A percentile compares a stretch with the other conserved stretches of the same genome.
Conservation (phyloP, 2,888 invertebrate genomes). For the Choristoneura rosaceana region DNA sequence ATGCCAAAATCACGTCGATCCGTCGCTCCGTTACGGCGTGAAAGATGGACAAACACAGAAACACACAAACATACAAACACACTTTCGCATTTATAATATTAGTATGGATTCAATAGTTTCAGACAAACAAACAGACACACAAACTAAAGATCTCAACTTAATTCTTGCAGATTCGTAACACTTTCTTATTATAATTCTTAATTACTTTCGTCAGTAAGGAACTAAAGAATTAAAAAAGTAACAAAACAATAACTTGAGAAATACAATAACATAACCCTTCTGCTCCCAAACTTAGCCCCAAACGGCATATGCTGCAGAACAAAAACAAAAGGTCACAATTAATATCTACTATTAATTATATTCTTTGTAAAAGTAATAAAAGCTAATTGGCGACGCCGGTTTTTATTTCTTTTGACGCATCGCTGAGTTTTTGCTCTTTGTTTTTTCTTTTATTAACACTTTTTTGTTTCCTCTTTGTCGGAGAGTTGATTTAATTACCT, state of each 20-base stretch:
- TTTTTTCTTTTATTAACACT: slow-evolving; percentile 49
- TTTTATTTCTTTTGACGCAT: slow-evolving; percentile 53
- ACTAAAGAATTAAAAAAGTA: neutral
- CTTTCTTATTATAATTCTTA: neutral
- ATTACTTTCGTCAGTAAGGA: neutral
- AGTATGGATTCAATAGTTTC: too few species aligned
- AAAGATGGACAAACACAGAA: too few species aligned
- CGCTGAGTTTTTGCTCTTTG: slow-evolving; percentile 53
- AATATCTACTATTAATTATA: slow-evolving; percentile 79
- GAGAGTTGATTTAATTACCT: slow-evolving; percentile 24
- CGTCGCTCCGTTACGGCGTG: too few species aligned
- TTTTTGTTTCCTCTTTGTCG: slow-evolving; percentile 29
- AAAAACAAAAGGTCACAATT: slow-evolving; percentile 77
- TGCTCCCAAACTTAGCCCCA: slow-evolving; percentile 50
- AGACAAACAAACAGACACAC: too few species aligned
- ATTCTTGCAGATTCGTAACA: neutral
- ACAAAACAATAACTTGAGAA: slow-evolving; percentile 8
- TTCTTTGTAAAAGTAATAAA: slow-evolving; percentile 66
- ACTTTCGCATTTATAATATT: too few species aligned
- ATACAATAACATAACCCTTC: slow-evolving; percentile 36
- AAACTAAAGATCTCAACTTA: too few species aligned
- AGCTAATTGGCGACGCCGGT: slow-evolving; percentile 49
- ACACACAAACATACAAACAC: too few species aligned
- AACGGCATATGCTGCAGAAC: slow-evolving; percentile 64
- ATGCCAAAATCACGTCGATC: too few species aligned